Conservation (phyloP, 2,888 invertebrate species). For the Hyppa rectilinea region DNA sequence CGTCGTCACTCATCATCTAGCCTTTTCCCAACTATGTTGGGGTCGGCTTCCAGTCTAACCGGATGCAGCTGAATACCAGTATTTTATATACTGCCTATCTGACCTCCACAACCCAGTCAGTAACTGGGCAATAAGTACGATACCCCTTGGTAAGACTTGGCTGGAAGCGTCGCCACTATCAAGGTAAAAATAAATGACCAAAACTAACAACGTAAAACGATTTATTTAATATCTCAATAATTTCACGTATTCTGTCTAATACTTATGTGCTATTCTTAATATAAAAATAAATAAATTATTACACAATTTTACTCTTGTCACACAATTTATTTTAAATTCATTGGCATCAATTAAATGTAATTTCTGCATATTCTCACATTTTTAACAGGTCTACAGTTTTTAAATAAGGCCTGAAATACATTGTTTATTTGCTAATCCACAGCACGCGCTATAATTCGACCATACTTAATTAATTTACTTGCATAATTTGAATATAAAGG, state of each 20-base stretch:
- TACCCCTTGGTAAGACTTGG: too few species aligned
- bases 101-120: too few species aligned
- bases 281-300: constrained; percentile 68
- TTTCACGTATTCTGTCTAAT: constrained; percentile 48
- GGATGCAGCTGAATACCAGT: too few species aligned
- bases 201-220: constrained; percentile 64
- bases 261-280: constrained; percentile 61
- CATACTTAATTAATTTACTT: constrained; percentile 23
- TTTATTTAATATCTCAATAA: constrained; percentile 65
- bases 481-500: constrained; percentile 36
- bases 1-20: too few species aligned
- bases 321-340: constrained; percentile 47
- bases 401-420: constrained; percentile 60
- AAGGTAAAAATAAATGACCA: constrained; percentile 15
- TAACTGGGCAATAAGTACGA: too few species aligned
- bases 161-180: not conserved
- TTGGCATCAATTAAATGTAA: constrained; percentile 18
- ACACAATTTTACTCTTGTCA: constrained; percentile 45
- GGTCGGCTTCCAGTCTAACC: too few species aligned
- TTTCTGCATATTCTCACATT: constrained; percentile 35
- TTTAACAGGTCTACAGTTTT: constrained; percentile 30
- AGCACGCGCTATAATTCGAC: constrained; percentile 43
- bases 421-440: constrained; percentile 49
- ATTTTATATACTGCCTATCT: too few species aligned
- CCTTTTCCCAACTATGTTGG: too few species aligned